Percentiles rank a stretch among this genome's conserved stretches.
phyloP scores from a whole-genome alignment of 2,888 invertebrate species.

The Bimastos eiseni region DNA sequence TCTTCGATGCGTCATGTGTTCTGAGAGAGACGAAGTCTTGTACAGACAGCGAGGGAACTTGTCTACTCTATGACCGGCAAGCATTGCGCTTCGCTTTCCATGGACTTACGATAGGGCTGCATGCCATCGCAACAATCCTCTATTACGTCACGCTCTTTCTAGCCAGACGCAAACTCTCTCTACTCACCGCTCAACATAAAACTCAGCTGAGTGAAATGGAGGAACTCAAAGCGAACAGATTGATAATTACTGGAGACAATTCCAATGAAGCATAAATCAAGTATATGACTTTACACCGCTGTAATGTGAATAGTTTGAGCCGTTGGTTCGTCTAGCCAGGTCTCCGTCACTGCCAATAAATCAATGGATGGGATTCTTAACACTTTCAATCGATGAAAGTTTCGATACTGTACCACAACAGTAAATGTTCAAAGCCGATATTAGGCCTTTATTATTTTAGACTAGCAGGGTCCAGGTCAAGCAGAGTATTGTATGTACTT shows the following conservation, averaged over 20 bases:
- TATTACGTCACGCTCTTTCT: background rate
- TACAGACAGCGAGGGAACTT: conserved; percentile 25
- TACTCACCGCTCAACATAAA: background rate
- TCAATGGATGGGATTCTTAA: too few relatives aligned
- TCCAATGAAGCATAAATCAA: too few relatives aligned
- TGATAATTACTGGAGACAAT: background rate
- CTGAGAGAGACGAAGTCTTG: conserved; percentile 20
- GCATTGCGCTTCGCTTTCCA: conserved; percentile 4
- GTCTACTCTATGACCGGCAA: conserved; percentile 32
- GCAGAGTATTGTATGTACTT: too few relatives aligned
- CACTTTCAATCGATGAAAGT: too few relatives aligned
- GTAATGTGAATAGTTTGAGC: too few relatives aligned
- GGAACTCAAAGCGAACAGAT: background rate
- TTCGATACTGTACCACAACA: too few relatives aligned
- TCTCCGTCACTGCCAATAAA: too few relatives aligned
- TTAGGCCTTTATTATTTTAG: too few relatives aligned
- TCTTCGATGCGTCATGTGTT: conserved; percentile 29
- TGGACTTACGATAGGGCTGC: background rate
- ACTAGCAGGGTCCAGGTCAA: too few relatives aligned
- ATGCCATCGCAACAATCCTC: background rate
- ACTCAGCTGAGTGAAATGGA: background rate
- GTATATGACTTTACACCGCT: too few relatives aligned
- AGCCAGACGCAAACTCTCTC: background rate
- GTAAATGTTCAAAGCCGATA: too few relatives aligned
- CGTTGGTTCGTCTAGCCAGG: too few relatives aligned